phyloP scores from a whole-genome alignment of 2,797 vertebrate genomes.

The Artibeus jamaicensis region DNA sequence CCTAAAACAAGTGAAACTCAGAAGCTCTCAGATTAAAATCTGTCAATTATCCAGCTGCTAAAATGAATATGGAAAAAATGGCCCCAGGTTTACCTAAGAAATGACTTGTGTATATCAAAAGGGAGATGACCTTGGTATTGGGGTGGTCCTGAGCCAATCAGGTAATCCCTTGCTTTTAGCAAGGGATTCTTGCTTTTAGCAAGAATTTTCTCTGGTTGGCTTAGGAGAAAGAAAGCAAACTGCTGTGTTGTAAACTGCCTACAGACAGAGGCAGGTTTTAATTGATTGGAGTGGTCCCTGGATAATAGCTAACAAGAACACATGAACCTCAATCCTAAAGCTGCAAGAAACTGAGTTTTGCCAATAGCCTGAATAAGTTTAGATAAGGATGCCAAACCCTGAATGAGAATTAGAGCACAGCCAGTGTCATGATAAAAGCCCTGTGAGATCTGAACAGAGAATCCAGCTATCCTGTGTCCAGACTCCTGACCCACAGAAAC shows the following conservation, averaged over 20 bases:
- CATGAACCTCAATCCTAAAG: not conserved
- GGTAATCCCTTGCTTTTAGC: no score
- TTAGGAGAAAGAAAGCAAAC: not conserved
- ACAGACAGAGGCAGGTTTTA: not conserved
- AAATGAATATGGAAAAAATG: not conserved
- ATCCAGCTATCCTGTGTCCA: not conserved
- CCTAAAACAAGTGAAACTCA: not conserved
- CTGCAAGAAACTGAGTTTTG: not conserved
- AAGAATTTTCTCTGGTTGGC: not conserved
- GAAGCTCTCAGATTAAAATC: not conserved
- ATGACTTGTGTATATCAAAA: conserved; percentile 10
- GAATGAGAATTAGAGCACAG: not conserved
- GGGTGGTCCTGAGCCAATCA: not conserved
- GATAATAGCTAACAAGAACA: not conserved
- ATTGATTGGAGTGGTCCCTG: not conserved
- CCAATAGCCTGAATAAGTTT: not conserved
- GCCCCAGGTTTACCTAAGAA: not conserved
- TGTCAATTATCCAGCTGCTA: not conserved
- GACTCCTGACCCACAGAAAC: not conserved
- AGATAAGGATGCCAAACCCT: not conserved
- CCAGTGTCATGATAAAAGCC: not conserved
- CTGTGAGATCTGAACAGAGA: not conserved
- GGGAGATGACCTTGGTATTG: not conserved
- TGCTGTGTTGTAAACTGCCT: not conserved
- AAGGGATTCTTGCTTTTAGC: no score